phyloP scores from a whole-genome alignment of 1,140 invertebrate genomes.

The Trigoniulus corallinus region DNA sequence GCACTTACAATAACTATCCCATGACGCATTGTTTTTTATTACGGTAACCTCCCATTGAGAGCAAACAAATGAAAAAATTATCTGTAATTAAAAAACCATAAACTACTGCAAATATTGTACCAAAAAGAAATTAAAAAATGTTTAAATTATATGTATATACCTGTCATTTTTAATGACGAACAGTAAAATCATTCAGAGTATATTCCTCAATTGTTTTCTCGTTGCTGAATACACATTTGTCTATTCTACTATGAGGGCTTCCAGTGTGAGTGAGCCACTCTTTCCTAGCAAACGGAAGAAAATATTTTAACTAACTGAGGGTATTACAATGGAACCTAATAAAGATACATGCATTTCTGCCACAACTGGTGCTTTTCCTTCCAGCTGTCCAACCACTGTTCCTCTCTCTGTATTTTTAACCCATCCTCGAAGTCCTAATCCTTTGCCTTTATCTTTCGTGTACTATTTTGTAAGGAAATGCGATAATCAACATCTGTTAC shows the following conservation, averaged over 20 bases:
- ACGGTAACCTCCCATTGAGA: too few relatives aligned
- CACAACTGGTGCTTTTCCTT: conserved; percentile 38
- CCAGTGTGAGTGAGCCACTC: conserved; percentile 44
- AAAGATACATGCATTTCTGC: conserved; percentile 42
- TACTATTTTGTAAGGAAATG: conserved; percentile 27
- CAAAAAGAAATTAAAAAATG: too few relatives aligned
- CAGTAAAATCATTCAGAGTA: conserved; percentile 15
- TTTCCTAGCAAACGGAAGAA: conserved; percentile 32
- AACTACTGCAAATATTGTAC: too few relatives aligned
- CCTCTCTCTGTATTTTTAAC: conserved; percentile 50
- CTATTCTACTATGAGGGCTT: conserved; percentile 46
- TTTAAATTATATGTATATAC: too few relatives aligned
- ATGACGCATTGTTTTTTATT: too few relatives aligned
- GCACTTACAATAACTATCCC: too few relatives aligned
- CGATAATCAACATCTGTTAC: background rate
- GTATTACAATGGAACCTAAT: conserved; percentile 6
- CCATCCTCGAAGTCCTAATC: conserved; percentile 49
- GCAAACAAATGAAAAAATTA: too few relatives aligned
- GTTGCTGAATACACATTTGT: conserved; percentile 44
- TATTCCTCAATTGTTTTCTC: conserved; percentile 23
- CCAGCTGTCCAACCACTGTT: conserved; percentile 50
- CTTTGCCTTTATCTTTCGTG: conserved; percentile 45
- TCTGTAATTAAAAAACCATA: too few relatives aligned
- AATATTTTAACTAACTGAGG: background rate
- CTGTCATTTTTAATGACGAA: too few relatives aligned